Evolutionary conservation across 2,888 invertebrate species (phyloP), one percentile per base, ranked within the genome.

Genomic region (Fabriciana adippe): DNA sequence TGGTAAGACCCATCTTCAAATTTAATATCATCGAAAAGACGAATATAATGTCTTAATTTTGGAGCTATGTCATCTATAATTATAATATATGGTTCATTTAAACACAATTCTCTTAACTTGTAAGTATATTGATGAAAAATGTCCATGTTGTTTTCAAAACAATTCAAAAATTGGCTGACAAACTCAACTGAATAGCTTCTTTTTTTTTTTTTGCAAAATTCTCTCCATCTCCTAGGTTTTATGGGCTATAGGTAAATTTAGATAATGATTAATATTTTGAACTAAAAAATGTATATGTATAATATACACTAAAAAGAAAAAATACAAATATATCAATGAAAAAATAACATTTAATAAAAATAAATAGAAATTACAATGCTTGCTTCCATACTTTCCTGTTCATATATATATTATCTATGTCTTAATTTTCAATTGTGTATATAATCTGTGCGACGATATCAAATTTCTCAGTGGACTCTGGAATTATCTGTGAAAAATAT

Each of bases 121-220:
- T 81, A 78, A 56, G 82, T 67, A 66, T 82, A 90, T 65, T 85
- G 79, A 74, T 87, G 88, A 68, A 78, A 81, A 65, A 73, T 53
- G 74, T 85, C 70, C 83, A 85, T 83, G 64, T 64, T 59, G 50
- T 21, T 31, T 31, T 51, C 47, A 11, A 51, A 51, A 21, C 18
- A 3, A n/a, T 41, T 41, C 11, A 41, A 35, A 35, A 35, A 41
- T 41, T 41, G 1, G 11, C 35, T 41, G 35, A 41, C 35, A 41
- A 41, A 41, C 11, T 41, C 8, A 41, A 41, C 11, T 41, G 11
- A 8, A 8, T 41, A 2, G 11, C 35, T 35, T 2, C 2, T 18
- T 11, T 11, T 11, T 41, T 8, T 41, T 41, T 41, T 11, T 41
- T 11, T 41, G 8, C 35, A 8, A 41, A 41, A 41, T 2, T 41